These are phyloP conservation scores for Conus canariensis DNA, from an alignment of 2,888 invertebrate genomes.

Conservation along the genomic window DNA sequence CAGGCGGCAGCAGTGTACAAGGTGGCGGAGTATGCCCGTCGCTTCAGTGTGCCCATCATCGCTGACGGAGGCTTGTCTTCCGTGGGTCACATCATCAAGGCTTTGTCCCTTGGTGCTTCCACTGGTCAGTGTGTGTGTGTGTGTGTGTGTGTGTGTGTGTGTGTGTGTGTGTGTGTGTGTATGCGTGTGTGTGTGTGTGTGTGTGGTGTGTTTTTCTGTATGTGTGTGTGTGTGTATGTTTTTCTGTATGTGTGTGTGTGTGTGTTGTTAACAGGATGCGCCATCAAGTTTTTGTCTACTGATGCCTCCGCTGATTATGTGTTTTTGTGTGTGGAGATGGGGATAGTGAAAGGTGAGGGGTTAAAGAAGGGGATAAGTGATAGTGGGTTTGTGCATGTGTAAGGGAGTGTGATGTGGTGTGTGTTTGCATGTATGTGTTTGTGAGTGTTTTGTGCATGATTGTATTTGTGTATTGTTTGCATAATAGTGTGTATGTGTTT, in stretches of 20 bases:
- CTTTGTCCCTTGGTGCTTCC: conserved; percentile 93
- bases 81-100: conserved; percentile 97
- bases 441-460: no score
- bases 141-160: not conserved
- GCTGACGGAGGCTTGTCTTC: conserved; percentile 99
- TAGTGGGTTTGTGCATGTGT: no score
- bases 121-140: conserved; percentile 81
- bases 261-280: not conserved
- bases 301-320: no score
- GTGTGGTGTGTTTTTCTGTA: not conserved
- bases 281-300: no score
- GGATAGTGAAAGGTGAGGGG: no score
- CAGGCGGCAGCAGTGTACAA: conserved; percentile 99
- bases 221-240: not conserved
- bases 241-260: not conserved
- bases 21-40: conserved; percentile 93
- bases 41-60: conserved; percentile 95
- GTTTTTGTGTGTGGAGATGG: no score
- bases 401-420: no score
- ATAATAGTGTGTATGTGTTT: no score
- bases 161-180: not conserved
- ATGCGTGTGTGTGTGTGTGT: not conserved
- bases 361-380: no score
- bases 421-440: no score
- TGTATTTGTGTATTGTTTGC: no score